Conservation (phyloP, 2,888 invertebrate species). For the Netelia virgata region DNA sequence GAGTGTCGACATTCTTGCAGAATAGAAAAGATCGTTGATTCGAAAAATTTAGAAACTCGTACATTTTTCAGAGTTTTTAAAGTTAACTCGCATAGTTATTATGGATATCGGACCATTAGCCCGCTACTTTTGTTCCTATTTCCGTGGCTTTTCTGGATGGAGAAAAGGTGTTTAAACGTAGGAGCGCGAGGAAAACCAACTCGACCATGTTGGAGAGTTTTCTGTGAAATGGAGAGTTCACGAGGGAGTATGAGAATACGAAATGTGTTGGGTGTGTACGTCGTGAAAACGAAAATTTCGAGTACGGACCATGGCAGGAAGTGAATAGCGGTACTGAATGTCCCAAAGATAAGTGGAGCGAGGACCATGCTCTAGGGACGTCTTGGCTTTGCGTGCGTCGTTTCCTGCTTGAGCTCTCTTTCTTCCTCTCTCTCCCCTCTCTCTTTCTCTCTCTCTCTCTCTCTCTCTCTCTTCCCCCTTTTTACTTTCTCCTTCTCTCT, state of each 20-base stretch:
- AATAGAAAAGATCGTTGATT: not conserved
- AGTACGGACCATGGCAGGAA: not conserved
- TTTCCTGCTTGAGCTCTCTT: conserved; percentile 33
- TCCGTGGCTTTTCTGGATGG: conserved; percentile 9
- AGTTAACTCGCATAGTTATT: not conserved
- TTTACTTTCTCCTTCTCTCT: not conserved
- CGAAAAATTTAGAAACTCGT: not conserved
- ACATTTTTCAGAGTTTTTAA: not conserved
- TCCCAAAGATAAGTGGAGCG: conserved; percentile 56
- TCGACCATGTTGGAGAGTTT: conserved; percentile 28
- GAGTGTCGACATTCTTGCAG: not conserved
- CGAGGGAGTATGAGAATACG: conserved; percentile 1
- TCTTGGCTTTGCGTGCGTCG: conserved; percentile 33
- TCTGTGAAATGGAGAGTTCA: not conserved
- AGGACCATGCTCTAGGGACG: conserved; percentile 41
- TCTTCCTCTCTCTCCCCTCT: not conserved
- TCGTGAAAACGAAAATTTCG: conserved; percentile 30
- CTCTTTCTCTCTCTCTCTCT: not conserved
- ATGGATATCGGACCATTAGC: not conserved
- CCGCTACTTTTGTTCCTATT: conserved; percentile 4
- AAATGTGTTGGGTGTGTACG: not conserved
- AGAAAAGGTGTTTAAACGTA: conserved; percentile 27
- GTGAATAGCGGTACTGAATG: conserved; percentile 44
- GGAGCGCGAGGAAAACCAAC: conserved; percentile 39
- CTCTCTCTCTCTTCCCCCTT: not conserved